These are phyloP conservation scores for Podarcis lilfordi DNA, from an alignment of 2,797 vertebrate genomes.

Conservation along the genomic window DNA sequence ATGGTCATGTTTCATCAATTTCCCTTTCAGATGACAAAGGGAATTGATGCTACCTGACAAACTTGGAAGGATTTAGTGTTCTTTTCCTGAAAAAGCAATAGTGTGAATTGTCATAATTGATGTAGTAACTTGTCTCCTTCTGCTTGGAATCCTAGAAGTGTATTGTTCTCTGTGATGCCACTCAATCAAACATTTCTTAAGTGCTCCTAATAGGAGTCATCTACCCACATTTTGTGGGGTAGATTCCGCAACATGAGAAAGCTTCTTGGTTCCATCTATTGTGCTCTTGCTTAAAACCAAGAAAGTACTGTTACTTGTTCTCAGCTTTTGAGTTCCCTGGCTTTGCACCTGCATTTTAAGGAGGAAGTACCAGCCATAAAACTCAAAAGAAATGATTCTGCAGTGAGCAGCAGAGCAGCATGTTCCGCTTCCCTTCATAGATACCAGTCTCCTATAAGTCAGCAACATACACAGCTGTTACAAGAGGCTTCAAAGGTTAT, in stretches of 20 bases:
- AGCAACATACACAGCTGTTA: not conserved
- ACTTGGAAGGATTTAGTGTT: slow-evolving; percentile 13
- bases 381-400: not conserved
- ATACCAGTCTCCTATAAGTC: not conserved
- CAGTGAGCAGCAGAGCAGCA: not conserved
- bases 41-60: not conserved
- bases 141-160: not conserved
- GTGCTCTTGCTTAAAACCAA: not conserved
- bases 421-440: not conserved
- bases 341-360: not conserved
- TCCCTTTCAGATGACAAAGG: slow-evolving; percentile 38
- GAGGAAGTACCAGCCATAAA: not conserved
- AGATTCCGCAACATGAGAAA: not conserved
- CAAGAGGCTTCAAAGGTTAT: not conserved
- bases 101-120: not conserved
- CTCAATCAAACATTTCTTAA: not conserved
- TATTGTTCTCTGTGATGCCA: slow-evolving; percentile 13
- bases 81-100: slow-evolving; percentile 35
- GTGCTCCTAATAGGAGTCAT: slow-evolving; percentile 8
- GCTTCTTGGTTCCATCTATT: not conserved
- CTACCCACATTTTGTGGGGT: not conserved
- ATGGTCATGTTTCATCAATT: not conserved
- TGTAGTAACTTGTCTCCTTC: not conserved
- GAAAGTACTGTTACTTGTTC: not conserved
- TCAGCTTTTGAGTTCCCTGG: not conserved